phyloP scores from a whole-genome alignment of 2,888 invertebrate species.

The Nomada ruficornis region DNA sequence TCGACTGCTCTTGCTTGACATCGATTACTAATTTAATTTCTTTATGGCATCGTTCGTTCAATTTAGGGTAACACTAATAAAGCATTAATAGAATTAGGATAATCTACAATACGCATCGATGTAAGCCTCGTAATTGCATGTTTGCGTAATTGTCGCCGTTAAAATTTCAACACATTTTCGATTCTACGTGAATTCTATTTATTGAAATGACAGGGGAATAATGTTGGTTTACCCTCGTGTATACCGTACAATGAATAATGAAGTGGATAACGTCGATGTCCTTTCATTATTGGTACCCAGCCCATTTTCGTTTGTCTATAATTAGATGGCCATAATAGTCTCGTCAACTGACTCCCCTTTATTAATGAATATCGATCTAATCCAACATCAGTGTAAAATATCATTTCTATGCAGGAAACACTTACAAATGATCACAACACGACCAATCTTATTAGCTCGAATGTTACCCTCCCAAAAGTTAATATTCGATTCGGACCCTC shows the following conservation, averaged over 20 bases:
- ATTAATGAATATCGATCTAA: too few relatives aligned
- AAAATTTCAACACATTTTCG: not conserved
- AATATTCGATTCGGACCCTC: not conserved
- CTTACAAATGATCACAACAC: too few relatives aligned
- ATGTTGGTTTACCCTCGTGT: not conserved
- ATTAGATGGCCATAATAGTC: not conserved
- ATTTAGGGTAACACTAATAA: not conserved
- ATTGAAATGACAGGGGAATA: not conserved
- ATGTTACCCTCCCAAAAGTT: not conserved
- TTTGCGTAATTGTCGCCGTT: not conserved
- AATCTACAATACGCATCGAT: not conserved
- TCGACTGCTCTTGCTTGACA: not conserved
- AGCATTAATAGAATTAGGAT: slow-evolving; percentile 8
- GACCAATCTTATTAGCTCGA: too few relatives aligned
- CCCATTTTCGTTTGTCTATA: not conserved
- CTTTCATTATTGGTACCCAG: not conserved
- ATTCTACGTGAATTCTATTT: not conserved
- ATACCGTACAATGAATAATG: not conserved
- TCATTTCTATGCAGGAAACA: too few relatives aligned
- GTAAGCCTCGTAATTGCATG: slow-evolving; percentile 8
- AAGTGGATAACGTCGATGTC: not conserved
- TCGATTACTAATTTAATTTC: not conserved
- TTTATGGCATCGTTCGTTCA: not conserved
- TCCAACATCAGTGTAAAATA: too few relatives aligned
- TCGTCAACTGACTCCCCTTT: too few relatives aligned